Evolutionary conservation across 1,140 invertebrate genomes (phyloP), one percentile per base, ranked within the genome.

Genomic region (Hypsibius dujardini): DNA sequence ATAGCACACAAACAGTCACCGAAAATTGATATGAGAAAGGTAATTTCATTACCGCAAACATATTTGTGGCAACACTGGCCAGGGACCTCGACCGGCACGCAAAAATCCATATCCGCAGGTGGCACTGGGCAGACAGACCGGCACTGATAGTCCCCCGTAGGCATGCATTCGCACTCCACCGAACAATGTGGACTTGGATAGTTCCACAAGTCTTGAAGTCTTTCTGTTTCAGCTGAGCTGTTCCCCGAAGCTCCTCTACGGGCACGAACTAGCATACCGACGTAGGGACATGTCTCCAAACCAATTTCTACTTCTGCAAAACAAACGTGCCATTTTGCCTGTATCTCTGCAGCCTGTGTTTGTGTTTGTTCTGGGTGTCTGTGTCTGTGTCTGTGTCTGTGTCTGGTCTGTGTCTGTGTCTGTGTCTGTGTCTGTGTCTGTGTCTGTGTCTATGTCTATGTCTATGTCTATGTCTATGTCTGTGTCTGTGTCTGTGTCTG

Each of bases 111-210:
- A 56, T 56, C 50, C n/a, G 50, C 50, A 7, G 50, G 50, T 7
- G 50, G 50, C n/a, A n/a, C 7, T 12, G 50, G 7, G 50, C 50
- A 56, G 50, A 56, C 7, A 7, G 50, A 56, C 50, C 50, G 50
- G 50, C 50, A 56, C 50, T 56, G 50, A 56, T 56, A 56, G n/a
- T 56, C 50, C n/a, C 50, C 50, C 7, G 7, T 56, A n/a, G 7
- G 7, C 50, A 56, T 56, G n/a, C 50, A 56, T 56, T 56, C 50
- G 50, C 50, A 56, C 50, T 56, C 50, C 7, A 56, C 50, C 7
- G 50, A 56, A 56, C 50, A 56, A 56, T 56, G 50, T 7, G 50
- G 50, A 56, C 50, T 56, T 56, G 50, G 50, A 56, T 56, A 56
- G n/a, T 56, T 56, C n/a, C 50, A 7, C 7, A 56, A n/a, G n/a